Conservation (phyloP, 2,113 vertebrate genomes). For the Leptobrachium leishanense region DNA sequence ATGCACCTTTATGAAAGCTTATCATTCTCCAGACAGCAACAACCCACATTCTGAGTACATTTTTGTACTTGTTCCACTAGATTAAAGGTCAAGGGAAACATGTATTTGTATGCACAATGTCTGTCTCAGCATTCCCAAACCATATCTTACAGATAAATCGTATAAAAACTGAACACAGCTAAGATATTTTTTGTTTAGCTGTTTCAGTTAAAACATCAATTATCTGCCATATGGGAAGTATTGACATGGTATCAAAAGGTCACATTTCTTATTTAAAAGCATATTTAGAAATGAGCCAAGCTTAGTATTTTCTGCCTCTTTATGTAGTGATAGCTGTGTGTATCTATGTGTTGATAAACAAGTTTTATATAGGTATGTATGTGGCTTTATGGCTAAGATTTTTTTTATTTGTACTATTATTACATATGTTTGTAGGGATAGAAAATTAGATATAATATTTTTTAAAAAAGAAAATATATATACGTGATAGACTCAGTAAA, state of each 20-base stretch:
- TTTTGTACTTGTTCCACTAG: slow-evolving; percentile 62
- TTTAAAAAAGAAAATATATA: no score
- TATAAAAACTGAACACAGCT: slow-evolving; percentile 46
- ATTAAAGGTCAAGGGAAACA: slow-evolving; percentile 77
- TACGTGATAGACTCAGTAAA: no score
- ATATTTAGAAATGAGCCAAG: slow-evolving; percentile 9
- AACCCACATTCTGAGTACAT: slow-evolving; percentile 62
- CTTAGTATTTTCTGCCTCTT: slow-evolving; percentile 48
- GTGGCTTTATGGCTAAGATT: no score
- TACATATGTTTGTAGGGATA: no score
- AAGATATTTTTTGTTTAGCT: slow-evolving; percentile 53
- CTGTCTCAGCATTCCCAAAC: background rate
- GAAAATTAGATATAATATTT: no score
- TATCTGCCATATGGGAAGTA: slow-evolving; percentile 52
- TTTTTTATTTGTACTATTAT: no score
- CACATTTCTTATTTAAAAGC: slow-evolving; percentile 53
- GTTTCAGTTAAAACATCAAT: slow-evolving; percentile 56
- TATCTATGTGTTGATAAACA: slow-evolving; percentile 53
- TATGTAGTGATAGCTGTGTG: slow-evolving; percentile 48
- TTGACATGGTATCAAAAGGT: slow-evolving; percentile 53
- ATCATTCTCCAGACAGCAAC: slow-evolving; percentile 75
- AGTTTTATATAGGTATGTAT: background rate
- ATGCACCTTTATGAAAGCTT: slow-evolving; percentile 74
- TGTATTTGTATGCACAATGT: slow-evolving; percentile 59
- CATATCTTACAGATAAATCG: slow-evolving; percentile 47